Evolutionary conservation across 2,888 invertebrate genomes (phyloP).

Genomic region (Gandaritis pyraliata): DNA sequence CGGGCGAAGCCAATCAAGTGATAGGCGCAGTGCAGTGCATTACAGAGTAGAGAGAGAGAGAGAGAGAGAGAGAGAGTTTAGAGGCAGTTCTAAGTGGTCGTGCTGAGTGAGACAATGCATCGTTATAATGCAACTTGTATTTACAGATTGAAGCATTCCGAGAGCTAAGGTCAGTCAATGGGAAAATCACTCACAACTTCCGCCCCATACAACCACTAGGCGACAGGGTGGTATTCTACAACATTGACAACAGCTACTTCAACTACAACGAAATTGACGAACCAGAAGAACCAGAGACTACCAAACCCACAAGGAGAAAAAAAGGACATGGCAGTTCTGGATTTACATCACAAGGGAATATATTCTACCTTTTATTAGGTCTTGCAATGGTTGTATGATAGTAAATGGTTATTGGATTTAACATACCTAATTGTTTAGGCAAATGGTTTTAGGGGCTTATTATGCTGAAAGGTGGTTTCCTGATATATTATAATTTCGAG

Average conservation of each 20-base stretch:
- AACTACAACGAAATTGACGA: conserved; percentile 75
- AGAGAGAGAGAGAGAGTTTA: too few species aligned
- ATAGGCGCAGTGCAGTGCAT: too few species aligned
- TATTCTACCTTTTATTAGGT: conserved; percentile 13
- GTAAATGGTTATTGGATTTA: conserved; percentile 2
- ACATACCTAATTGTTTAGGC: too few species aligned
- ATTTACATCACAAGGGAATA: conserved; percentile 16
- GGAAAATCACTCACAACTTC: conserved; percentile 90
- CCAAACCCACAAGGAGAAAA: conserved; percentile 50
- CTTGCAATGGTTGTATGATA: conserved; percentile 13
- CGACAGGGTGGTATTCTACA: conserved; percentile 87
- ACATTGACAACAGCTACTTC: conserved; percentile 77
- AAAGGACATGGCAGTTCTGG: conserved; percentile 51
- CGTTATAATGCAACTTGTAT: conserved; percentile 7
- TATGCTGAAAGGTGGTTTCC: too few species aligned
- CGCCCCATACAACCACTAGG: conserved; percentile 92
- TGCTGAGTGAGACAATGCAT: too few species aligned
- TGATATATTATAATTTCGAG: too few species aligned
- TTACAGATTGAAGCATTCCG: conserved; percentile 90
- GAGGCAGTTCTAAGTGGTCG: too few species aligned
- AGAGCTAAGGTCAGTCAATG: conserved; percentile 86
- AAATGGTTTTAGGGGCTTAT: too few species aligned
- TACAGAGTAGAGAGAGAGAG: too few species aligned
- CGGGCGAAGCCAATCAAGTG: too few species aligned
- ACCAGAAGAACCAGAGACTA: conserved; percentile 54